Percentiles rank a stretch among this genome's conserved stretches.
Conservation (phyloP, 2,113 vertebrate genomes). For the Dissostichus mawsoni region DNA sequence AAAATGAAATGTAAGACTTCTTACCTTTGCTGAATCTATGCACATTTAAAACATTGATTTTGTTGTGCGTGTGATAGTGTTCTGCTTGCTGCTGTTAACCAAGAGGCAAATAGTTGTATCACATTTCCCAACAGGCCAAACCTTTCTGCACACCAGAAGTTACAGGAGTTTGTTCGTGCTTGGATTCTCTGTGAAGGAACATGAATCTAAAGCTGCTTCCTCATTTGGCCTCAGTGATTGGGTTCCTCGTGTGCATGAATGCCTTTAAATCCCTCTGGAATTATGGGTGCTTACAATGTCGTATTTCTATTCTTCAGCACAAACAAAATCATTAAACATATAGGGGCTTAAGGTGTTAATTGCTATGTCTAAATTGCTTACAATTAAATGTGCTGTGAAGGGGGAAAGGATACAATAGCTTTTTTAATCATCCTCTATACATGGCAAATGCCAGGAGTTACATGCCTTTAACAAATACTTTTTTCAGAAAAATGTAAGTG, state of each 20-base stretch:
- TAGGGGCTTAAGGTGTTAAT: background rate
- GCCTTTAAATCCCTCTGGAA: constrained; percentile 27
- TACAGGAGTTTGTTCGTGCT: background rate
- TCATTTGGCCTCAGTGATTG: constrained; percentile 36
- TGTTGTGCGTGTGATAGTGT: background rate
- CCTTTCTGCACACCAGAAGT: constrained; percentile 21
- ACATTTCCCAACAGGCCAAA: constrained; percentile 17
- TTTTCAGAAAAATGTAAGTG: background rate
- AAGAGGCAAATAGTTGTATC: background rate
- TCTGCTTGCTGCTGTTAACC: background rate
- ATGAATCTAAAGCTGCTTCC: constrained; percentile 13
- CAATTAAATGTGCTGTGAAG: background rate
- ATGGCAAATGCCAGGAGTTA: background rate
- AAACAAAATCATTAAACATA: background rate
- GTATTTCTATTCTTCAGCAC: constrained; percentile 16
- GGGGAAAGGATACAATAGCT: background rate
- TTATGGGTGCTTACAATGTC: background rate
- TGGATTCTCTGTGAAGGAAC: background rate
- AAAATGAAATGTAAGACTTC: background rate
- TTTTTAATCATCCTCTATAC: background rate
- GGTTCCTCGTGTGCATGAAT: constrained; percentile 38
- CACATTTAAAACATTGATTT: background rate
- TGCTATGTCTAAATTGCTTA: background rate
- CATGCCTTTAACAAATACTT: too few relatives aligned
- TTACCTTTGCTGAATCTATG: background rate